Percentiles rank a stretch among this genome's conserved stretches.
phyloP scores from a whole-genome alignment of 2,888 invertebrate species.

The Dexiosoma caninum region DNA sequence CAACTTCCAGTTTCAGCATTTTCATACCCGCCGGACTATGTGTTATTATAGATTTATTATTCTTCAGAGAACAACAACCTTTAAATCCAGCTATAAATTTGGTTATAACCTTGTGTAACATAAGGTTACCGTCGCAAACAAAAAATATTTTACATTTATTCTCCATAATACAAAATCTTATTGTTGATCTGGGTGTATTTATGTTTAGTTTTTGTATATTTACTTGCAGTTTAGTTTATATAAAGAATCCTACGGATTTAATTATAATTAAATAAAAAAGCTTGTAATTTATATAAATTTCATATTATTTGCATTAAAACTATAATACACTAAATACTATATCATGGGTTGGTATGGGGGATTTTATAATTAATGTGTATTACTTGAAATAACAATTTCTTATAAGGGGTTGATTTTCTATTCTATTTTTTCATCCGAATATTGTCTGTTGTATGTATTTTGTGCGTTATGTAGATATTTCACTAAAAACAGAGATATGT shows the following conservation, averaged over 20 bases:
- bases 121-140: slow-evolving; percentile 52
- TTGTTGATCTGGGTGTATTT: slow-evolving; percentile 62
- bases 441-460: too few relatives aligned
- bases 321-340: too few relatives aligned
- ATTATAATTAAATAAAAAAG: slow-evolving; percentile 55
- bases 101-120: slow-evolving; percentile 50
- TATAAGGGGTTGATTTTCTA: too few relatives aligned
- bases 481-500: too few relatives aligned
- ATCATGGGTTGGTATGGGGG: too few relatives aligned
- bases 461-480: too few relatives aligned
- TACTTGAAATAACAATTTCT: too few relatives aligned
- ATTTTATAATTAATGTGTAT: too few relatives aligned
- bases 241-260: slow-evolving; percentile 49
- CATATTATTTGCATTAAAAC: slow-evolving; percentile 11
- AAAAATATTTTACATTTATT: slow-evolving; percentile 52
- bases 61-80: slow-evolving; percentile 60
- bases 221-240: slow-evolving; percentile 35
- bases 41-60: slow-evolving; percentile 57
- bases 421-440: too few relatives aligned
- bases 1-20: slow-evolving; percentile 40
- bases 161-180: slow-evolving; percentile 58
- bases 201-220: slow-evolving; percentile 63
- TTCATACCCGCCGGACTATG: slow-evolving; percentile 59
- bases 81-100: slow-evolving; percentile 54
- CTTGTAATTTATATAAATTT: slow-evolving; percentile 26